Conservation (phyloP, 2,113 vertebrate species). For the Melanerpes formicivorus region DNA sequence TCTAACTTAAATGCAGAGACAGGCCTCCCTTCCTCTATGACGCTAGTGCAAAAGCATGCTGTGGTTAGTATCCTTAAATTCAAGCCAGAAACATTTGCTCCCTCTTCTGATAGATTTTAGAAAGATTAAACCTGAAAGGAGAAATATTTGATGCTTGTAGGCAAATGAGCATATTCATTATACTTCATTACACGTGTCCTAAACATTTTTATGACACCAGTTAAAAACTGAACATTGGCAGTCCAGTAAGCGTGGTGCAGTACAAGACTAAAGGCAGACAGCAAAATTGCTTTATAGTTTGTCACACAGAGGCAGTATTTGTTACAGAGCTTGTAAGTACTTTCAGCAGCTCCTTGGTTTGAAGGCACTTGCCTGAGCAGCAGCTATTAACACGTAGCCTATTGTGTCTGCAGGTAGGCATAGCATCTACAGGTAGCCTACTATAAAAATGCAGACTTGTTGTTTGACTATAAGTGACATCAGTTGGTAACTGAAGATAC, state of each 20-base stretch:
- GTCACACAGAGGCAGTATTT: neutral
- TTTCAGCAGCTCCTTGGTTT: neutral
- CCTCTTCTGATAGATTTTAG: neutral
- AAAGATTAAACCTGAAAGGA: neutral
- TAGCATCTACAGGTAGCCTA: neutral
- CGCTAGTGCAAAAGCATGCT: conserved; percentile 25
- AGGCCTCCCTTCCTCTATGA: conserved; percentile 40
- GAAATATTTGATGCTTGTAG: neutral
- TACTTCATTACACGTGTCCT: neutral
- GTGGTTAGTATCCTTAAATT: conserved; percentile 7
- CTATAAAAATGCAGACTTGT: neutral
- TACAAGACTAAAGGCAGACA: neutral
- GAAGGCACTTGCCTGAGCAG: neutral
- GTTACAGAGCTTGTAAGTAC: neutral
- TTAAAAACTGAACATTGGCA: neutral
- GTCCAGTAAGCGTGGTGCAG: neutral
- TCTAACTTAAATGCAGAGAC: neutral
- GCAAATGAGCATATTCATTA: neutral
- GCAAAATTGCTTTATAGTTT: neutral
- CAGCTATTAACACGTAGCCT: neutral
- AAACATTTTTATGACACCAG: neutral
- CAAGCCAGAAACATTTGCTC: neutral
- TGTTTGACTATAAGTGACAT: neutral
- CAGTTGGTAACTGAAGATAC: neutral
- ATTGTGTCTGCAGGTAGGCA: neutral